A percentile compares a stretch with the other conserved stretches of the same genome.
Evolutionary conservation across 2,888 invertebrate species (phyloP).

Genomic region (Chelonus formosanus): DNA sequence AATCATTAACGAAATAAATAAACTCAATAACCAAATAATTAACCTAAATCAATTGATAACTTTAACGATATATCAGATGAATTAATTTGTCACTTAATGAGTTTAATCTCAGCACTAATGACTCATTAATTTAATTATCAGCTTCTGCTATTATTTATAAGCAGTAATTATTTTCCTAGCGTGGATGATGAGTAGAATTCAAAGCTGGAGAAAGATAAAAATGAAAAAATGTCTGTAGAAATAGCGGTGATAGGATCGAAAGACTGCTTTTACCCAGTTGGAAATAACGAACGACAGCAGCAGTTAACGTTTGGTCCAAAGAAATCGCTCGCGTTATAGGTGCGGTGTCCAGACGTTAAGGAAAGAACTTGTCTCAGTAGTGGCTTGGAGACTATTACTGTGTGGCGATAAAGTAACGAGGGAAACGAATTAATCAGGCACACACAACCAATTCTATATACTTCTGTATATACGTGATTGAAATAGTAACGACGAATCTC

Average conservation of each 20-base stretch:
- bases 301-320: slow-evolving; percentile 9
- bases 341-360: not conserved
- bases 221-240: not conserved
- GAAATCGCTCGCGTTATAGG: slow-evolving; percentile 8
- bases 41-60: too few species aligned
- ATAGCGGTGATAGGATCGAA: slow-evolving; percentile 3
- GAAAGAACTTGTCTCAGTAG: slow-evolving; percentile 21
- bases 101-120: too few species aligned
- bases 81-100: too few species aligned
- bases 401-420: slow-evolving; percentile 42
- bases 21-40: too few species aligned
- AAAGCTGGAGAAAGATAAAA: not conserved
- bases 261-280: slow-evolving; percentile 6
- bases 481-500: slow-evolving; percentile 54
- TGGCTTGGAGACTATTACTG: not conserved
- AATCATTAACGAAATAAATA: too few species aligned
- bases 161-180: too few species aligned
- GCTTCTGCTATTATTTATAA: too few species aligned
- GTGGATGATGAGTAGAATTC: not conserved
- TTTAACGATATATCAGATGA: too few species aligned
- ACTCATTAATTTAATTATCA: too few species aligned
- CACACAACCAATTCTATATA: slow-evolving; percentile 36
- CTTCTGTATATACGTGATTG: slow-evolving; percentile 48
- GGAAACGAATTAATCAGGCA: slow-evolving; percentile 43
- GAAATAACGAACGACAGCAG: slow-evolving; percentile 11